Conservation (phyloP, 2,113 vertebrate species). For the Chionodraco myersi region DNA sequence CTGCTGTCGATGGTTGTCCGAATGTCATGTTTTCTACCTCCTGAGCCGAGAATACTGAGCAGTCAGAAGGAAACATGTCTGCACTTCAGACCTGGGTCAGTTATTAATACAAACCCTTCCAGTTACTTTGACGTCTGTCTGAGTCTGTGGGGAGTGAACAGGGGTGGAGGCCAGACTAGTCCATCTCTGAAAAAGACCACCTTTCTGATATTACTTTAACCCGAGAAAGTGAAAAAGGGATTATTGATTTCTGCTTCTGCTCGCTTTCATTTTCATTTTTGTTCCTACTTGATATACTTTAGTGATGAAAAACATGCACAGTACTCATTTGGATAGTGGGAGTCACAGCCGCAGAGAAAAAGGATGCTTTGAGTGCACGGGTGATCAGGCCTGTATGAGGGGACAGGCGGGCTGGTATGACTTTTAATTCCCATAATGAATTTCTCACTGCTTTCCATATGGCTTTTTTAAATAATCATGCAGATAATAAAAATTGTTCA, state of each 20-base stretch:
- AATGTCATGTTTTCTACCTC: constrained; percentile 51
- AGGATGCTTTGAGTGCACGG: constrained; percentile 19
- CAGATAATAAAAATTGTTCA: not conserved
- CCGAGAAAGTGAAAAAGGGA: constrained; percentile 19
- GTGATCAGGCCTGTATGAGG: constrained; percentile 19
- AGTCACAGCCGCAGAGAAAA: constrained; percentile 32
- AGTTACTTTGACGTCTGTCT: constrained; percentile 50
- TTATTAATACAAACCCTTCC: constrained; percentile 63
- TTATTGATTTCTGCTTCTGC: constrained; percentile 26
- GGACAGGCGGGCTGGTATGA: constrained; percentile 18
- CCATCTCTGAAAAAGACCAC: constrained; percentile 12
- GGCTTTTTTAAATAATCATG: not conserved
- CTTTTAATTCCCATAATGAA: constrained; percentile 11
- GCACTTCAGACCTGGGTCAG: constrained; percentile 46
- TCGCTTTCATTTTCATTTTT: constrained; percentile 38
- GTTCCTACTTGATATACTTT: constrained; percentile 55
- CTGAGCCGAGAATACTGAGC: constrained; percentile 42
- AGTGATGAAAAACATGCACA: constrained; percentile 27
- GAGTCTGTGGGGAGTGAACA: constrained; percentile 35
- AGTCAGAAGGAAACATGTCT: constrained; percentile 53
- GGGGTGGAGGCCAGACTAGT: constrained; percentile 20
- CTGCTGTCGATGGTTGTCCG: constrained; percentile 48
- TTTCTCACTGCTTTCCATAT: not conserved
- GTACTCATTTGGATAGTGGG: constrained; percentile 31
- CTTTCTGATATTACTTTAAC: constrained; percentile 28